These are phyloP conservation scores for Pseudomyrmex cubaensis DNA, from an alignment of 1,140 invertebrate genomes.

Conservation along the genomic window DNA sequence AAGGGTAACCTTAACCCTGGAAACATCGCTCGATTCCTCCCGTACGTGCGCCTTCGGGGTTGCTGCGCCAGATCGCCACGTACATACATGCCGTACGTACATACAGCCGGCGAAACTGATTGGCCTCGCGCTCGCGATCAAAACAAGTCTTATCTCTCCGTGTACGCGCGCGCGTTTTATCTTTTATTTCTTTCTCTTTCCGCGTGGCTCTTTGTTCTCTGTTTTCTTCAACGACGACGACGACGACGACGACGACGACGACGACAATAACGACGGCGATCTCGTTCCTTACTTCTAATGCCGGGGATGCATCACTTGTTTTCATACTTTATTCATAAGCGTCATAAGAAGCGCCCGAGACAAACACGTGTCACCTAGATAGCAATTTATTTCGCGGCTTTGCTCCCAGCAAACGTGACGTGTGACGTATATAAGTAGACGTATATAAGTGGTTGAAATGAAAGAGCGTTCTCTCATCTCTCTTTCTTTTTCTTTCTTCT, in stretches of 20 bases:
- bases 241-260: neutral
- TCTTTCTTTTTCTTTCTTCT: no score
- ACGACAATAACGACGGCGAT: neutral
- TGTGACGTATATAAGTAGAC: neutral
- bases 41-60: constrained; percentile 40
- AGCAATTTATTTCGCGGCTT: neutral
- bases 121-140: constrained; percentile 24
- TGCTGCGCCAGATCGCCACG: neutral
- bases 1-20: constrained; percentile 76
- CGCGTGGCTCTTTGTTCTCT: neutral
- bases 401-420: neutral
- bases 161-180: no score
- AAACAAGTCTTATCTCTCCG: constrained; percentile 40
- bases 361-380: neutral
- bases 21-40: constrained; percentile 70
- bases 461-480: neutral
- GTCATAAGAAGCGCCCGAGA: neutral
- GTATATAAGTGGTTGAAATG: neutral
- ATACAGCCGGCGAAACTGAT: constrained; percentile 11
- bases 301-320: neutral
- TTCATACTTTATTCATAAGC: constrained; percentile 34
- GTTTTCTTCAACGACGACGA: neutral
- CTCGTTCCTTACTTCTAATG: neutral
- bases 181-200: neutral
- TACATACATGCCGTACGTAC: constrained; percentile 12